Evolutionary conservation across 2,113 vertebrate species (phyloP).

Genomic region (Trinectes maculatus): DNA sequence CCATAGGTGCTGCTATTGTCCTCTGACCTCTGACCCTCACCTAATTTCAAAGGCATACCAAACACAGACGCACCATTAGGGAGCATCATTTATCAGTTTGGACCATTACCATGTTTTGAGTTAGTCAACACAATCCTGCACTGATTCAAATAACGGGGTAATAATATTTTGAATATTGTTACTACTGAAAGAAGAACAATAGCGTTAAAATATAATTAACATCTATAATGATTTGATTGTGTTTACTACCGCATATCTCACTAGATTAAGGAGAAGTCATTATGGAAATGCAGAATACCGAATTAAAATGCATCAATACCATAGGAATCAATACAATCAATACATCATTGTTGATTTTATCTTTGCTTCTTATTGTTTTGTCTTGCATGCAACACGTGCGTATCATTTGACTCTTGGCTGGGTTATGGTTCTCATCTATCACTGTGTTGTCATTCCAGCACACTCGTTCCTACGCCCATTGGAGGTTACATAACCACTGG

Average conservation of each 20-base stretch:
- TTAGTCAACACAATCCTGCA: no score
- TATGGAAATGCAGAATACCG: no score
- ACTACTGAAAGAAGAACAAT: no score
- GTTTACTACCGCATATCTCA: no score
- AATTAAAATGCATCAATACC: no score
- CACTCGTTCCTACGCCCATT: conserved; percentile 9
- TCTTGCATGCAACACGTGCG: not conserved
- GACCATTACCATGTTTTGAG: not conserved
- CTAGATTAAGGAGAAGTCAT: no score
- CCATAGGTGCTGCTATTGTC: not conserved
- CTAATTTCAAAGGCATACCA: conserved; percentile 33
- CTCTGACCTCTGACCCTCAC: not conserved
- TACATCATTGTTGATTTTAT: no score
- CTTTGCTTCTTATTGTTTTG: not conserved
- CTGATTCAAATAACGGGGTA: no score
- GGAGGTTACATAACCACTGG: not conserved
- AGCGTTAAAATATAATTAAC: no score
- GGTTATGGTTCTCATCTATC: conserved; percentile 12
- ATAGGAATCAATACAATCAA: no score
- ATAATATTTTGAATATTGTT: no score
- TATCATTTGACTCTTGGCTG: conserved; percentile 27
- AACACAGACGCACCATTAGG: not conserved
- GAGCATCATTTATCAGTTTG: conserved; percentile 8
- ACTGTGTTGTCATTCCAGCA: not conserved
- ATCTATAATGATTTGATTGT: no score